A percentile compares a stretch with the other conserved stretches of the same genome.
phyloP scores from a whole-genome alignment of 2,888 invertebrate species.

The Lasioglossum marginatum region DNA sequence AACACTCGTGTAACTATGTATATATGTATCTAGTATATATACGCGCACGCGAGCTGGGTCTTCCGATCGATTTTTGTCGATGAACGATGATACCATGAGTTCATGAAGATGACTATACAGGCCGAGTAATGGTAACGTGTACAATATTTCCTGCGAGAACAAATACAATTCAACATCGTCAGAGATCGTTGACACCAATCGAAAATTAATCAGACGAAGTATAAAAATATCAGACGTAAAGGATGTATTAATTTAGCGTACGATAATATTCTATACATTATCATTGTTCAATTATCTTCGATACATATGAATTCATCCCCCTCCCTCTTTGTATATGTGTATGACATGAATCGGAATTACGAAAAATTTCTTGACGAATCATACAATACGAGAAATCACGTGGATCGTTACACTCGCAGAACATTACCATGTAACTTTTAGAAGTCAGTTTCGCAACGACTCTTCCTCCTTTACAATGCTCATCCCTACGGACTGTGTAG shows the following conservation, averaged over 20 bases:
- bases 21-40: background rate
- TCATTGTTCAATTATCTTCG: background rate
- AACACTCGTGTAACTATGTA: constrained; percentile 2
- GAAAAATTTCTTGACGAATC: background rate
- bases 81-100: background rate
- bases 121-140: constrained; percentile 14
- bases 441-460: constrained; percentile 5
- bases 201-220: background rate
- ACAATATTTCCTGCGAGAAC: background rate
- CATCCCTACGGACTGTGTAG: constrained; percentile 7
- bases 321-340: background rate
- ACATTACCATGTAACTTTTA: constrained; percentile 14
- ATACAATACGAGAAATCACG: constrained; percentile 1
- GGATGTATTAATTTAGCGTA: background rate
- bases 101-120: background rate
- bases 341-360: background rate
- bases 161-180: constrained; percentile 12
- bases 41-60: constrained; percentile 14
- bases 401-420: constrained; percentile 7
- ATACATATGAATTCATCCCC: background rate
- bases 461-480: constrained; percentile 9
- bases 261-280: constrained; percentile 10
- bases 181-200: background rate
- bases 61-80: constrained; percentile 4
- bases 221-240: constrained; percentile 9